Evolutionary conservation across 37 sponge, comb jelly and placozoan species (phyloP).

Genomic region (Oopsacas minuta): DNA sequence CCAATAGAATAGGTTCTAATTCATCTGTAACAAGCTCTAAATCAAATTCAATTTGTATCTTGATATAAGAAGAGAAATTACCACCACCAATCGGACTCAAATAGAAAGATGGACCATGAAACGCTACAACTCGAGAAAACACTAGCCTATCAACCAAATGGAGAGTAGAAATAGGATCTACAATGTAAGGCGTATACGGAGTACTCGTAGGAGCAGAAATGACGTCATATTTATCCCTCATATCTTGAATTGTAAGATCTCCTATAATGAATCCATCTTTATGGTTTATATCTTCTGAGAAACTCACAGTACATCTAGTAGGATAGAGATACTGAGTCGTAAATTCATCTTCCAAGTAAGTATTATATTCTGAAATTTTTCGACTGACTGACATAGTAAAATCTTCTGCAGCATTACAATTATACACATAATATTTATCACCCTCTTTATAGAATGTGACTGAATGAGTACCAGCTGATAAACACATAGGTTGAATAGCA

Average conservation of each 20-base stretch:
- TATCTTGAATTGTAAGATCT: neutral
- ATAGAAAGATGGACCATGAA: neutral
- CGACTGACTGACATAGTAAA: neutral
- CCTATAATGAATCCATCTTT: neutral
- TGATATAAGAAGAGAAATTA: neutral
- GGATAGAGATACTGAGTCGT: neutral
- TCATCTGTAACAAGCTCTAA: neutral
- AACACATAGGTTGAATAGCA: neutral
- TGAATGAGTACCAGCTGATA: neutral
- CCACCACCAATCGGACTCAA: neutral
- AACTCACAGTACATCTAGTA: neutral
- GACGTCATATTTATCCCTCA: neutral
- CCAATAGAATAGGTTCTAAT: neutral
- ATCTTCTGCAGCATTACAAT: neutral
- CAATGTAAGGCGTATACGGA: neutral
- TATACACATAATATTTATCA: neutral
- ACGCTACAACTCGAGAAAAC: neutral
- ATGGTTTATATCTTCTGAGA: neutral
- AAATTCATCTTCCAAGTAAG: neutral
- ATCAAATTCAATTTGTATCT: neutral
- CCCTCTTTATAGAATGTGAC: neutral
- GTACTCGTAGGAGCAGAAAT: neutral
- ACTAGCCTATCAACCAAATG: neutral
- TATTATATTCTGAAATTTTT: neutral
- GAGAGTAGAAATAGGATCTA: neutral